Base-by-base conservation (phyloP, 2,797 vertebrate species). In the Coluber constrictor region DNA sequence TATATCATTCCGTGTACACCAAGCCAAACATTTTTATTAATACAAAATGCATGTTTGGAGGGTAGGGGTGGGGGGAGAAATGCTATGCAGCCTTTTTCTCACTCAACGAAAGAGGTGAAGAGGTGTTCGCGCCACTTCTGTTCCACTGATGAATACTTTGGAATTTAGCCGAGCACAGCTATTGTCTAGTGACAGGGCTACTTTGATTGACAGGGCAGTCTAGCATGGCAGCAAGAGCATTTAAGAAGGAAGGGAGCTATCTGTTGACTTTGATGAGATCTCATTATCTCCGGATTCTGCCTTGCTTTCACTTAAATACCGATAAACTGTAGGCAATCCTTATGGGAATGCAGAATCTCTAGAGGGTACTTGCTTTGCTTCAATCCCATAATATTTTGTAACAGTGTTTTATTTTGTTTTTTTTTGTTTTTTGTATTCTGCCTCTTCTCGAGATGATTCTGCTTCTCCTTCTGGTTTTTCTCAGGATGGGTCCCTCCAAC, bases 21-120 rank as follows among this genome's bases (percentile, higher is more conserved):
- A 94, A 97, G 94, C 25, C 94, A 97, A 96, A 96, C 92, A 95
- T 95, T 97, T 95, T 60, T 96, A 96, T 96, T 97, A 96, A 94
- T 96, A 94, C 94, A 97, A 97, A 96, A 96, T 96, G 94, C 55
- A 92, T 37, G 32, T 96, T 95, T 96, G 96, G 61, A 63, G 4
- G 47, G 25, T 51, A 6, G 43, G 27, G 57, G 18, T 23, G 11
- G 3, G 15, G 54, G 95, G 95, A 97, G 96, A 94, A 95, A 96
- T 54, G 55, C 47, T 95, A 18, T 96, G 56, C 86, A 32, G 96
- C 90, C 95, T 96, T 95, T 74, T 83, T 83, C 79, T 83, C 95
- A 94, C 93, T 94, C 59, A 92, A 95, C 96, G 95, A 92, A 92
- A 54, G 37, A 37, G 37, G 37, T 37, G 37, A 92, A 95, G 94